These are phyloP conservation scores for Agriopis marginaria DNA, from an alignment of 2,888 invertebrate genomes.

Conservation along the genomic window DNA sequence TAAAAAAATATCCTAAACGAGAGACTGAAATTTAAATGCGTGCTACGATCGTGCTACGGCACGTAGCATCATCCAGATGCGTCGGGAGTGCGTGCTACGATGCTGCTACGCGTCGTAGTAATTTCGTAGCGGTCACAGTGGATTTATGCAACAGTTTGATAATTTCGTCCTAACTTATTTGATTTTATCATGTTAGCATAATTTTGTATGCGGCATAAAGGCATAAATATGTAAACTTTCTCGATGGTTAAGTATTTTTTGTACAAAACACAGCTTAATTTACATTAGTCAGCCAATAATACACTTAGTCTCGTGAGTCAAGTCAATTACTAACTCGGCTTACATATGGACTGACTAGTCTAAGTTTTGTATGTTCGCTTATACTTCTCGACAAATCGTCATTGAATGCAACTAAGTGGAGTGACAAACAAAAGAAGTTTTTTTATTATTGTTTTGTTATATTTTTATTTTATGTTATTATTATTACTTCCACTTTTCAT, in stretches of 20 bases:
- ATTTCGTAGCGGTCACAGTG: constrained; percentile 8
- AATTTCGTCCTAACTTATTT: neutral
- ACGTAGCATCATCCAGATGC: neutral
- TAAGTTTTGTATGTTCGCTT: neutral
- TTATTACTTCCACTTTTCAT: no score
- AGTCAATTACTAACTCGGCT: constrained; percentile 13
- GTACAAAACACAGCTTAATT: neutral
- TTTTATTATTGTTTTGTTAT: no score
- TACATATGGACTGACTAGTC: neutral
- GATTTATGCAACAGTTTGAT: neutral
- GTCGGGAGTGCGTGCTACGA: constrained; percentile 23
- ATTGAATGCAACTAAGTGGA: no score
- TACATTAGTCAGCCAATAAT: constrained; percentile 3
- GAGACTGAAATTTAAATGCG: neutral
- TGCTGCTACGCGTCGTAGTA: constrained; percentile 9
- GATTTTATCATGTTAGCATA: neutral
- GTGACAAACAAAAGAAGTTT: no score
- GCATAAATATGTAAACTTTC: neutral
- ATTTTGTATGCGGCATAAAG: neutral
- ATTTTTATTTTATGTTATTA: no score
- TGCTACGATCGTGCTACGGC: neutral
- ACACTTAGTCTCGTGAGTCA: constrained; percentile 2
- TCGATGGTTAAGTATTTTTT: neutral
- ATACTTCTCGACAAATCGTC: neutral
- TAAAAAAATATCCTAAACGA: neutral